These are phyloP conservation scores for Merodon equestris DNA, from an alignment of 2,888 invertebrate species.

Conservation along the genomic window DNA sequence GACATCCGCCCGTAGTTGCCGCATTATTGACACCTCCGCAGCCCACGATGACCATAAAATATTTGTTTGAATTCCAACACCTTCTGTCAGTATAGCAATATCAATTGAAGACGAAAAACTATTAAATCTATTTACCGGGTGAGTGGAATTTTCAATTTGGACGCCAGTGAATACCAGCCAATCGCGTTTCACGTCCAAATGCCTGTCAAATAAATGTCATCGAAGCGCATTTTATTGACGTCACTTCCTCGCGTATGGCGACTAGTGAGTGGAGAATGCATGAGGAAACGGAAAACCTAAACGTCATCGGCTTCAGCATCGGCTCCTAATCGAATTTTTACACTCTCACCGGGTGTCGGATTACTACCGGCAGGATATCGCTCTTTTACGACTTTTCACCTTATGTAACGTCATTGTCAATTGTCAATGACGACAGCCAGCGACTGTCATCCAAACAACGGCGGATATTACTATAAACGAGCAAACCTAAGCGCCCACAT, in stretches of 20 bases:
- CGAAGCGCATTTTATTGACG: constrained; percentile 51
- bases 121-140: constrained; percentile 54
- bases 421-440: constrained; percentile 24
- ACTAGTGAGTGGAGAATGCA: background rate
- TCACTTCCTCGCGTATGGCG: constrained; percentile 45
- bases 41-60: constrained; percentile 40
- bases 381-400: constrained; percentile 60
- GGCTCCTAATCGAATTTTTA: constrained; percentile 34
- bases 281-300: constrained; percentile 6
- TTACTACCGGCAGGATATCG: constrained; percentile 42
- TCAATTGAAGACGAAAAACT: constrained; percentile 31
- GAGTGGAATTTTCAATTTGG: constrained; percentile 60
- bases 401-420: constrained; percentile 39
- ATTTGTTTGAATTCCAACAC: constrained; percentile 60
- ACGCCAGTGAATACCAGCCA: constrained; percentile 36
- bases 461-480: constrained; percentile 42
- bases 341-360: constrained; percentile 22
- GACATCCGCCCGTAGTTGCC: constrained; percentile 62
- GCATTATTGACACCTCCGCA: constrained; percentile 53
- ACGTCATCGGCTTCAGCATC: constrained; percentile 17
- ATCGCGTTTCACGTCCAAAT: constrained; percentile 53
- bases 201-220: constrained; percentile 62
- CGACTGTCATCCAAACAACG: constrained; percentile 40
- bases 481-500: constrained; percentile 41
- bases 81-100: constrained; percentile 41